Evolutionary conservation across 2,797 vertebrate species (phyloP).

Genomic region (Lerista edwardsae): DNA sequence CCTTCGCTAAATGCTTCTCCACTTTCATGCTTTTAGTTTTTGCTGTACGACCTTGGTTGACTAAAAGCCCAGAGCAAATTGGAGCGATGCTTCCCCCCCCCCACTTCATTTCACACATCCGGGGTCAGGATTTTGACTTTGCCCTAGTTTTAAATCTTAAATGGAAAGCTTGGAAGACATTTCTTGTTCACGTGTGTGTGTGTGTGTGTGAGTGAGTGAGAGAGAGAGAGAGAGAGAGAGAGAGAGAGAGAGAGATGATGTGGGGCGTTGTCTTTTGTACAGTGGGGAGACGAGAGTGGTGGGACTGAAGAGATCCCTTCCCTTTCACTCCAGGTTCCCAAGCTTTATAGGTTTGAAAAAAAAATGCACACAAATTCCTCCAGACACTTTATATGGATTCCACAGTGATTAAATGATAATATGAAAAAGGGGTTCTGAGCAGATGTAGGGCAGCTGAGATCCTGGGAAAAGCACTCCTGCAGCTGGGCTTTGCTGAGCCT

Average conservation of each 20-base stretch:
- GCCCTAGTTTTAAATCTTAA: constrained; percentile 39
- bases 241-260: not conserved
- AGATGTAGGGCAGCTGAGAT: constrained; percentile 35
- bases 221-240: not conserved
- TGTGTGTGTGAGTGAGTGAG: not conserved
- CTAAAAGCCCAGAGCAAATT: constrained; percentile 33
- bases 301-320: not conserved
- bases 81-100: not conserved
- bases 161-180: constrained; percentile 26
- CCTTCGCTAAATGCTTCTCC: not conserved
- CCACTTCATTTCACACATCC: constrained; percentile 23
- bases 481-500: not conserved
- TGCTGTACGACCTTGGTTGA: constrained; percentile 23
- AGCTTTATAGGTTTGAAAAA: constrained; percentile 21
- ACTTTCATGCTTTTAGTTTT: constrained; percentile 25
- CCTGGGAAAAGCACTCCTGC: constrained; percentile 29
- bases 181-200: not conserved
- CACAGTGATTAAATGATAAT: constrained; percentile 37
- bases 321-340: constrained; percentile 6
- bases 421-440: constrained; percentile 26
- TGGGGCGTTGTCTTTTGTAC: not conserved
- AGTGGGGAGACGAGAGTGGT: not conserved
- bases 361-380: constrained; percentile 11
- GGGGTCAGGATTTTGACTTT: constrained; percentile 39
- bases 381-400: constrained; percentile 30